Evolutionary conservation across 2,797 vertebrate genomes (phyloP).

Genomic region (Chloroceryle inda): DNA sequence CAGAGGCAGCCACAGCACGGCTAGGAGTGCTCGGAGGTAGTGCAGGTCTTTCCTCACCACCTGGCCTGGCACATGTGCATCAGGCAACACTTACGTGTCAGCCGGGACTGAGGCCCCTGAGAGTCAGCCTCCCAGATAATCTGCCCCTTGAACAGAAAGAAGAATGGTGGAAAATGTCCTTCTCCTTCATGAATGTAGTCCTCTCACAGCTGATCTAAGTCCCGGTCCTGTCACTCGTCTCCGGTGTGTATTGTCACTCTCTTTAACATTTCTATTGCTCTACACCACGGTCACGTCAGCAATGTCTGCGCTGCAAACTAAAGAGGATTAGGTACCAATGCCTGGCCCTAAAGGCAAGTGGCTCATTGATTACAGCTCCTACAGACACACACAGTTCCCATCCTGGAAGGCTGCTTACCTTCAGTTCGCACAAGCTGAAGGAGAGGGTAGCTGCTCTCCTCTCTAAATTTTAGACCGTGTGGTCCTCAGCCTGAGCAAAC

Average conservation of each 20-base stretch:
- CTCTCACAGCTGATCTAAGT: background rate
- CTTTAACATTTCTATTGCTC: background rate
- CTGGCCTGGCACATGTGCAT: fast-evolving
- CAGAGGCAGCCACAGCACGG: background rate
- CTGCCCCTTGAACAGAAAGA: background rate
- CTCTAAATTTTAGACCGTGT: background rate
- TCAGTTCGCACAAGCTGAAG: background rate
- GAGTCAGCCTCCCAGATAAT: background rate
- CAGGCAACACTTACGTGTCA: background rate
- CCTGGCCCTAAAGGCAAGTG: background rate
- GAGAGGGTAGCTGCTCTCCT: background rate
- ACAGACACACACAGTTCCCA: background rate
- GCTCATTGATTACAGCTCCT: background rate
- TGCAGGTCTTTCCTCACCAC: background rate
- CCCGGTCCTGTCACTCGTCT: background rate
- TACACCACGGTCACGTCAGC: background rate
- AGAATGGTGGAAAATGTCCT: background rate
- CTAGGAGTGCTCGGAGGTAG: background rate
- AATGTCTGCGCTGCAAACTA: background rate
- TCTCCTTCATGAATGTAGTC: background rate
- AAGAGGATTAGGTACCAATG: background rate
- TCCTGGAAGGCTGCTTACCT: background rate
- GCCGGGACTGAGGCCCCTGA: background rate
- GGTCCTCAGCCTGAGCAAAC: background rate
- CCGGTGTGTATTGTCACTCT: background rate